These are phyloP conservation scores for Lynx canadensis DNA, from an alignment of 2,113 vertebrate genomes.

Conservation along the genomic window DNA sequence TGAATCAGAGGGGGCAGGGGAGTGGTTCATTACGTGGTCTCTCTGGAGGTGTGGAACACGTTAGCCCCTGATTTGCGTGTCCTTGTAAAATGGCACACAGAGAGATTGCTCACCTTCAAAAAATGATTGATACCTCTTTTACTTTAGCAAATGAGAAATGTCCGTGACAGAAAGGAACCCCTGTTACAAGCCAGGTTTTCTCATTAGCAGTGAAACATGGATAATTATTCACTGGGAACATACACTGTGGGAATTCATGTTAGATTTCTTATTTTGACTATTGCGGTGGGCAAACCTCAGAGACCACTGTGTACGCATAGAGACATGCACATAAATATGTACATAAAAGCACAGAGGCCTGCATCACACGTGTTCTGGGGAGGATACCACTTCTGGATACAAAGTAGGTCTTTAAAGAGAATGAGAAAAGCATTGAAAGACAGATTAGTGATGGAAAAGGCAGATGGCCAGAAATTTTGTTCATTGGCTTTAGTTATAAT, in stretches of 20 bases:
- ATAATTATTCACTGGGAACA: slow-evolving; percentile 74
- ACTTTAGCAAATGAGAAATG: slow-evolving; percentile 70
- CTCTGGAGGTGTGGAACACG: slow-evolving; percentile 2
- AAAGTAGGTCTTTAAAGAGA: slow-evolving; percentile 25
- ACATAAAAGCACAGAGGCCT: not conserved
- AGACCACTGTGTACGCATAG: slow-evolving; percentile 42
- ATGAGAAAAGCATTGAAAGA: slow-evolving; percentile 6
- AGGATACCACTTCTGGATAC: not conserved
- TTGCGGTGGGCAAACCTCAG: slow-evolving; percentile 50
- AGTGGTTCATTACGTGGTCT: not conserved
- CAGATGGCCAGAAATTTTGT: not conserved
- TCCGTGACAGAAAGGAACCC: slow-evolving; percentile 65
- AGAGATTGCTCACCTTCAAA: slow-evolving; percentile 52
- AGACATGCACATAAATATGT: not conserved
- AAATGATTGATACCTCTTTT: slow-evolving; percentile 63
- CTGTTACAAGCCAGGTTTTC: slow-evolving; percentile 75
- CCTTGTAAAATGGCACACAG: not conserved
- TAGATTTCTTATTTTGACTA: slow-evolving; percentile 32
- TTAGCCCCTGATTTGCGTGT: slow-evolving; percentile 1
- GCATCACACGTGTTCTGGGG: not conserved
- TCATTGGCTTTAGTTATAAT: slow-evolving; percentile 7
- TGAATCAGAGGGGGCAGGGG: not conserved
- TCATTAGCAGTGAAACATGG: slow-evolving; percentile 67
- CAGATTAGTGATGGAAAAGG: not conserved
- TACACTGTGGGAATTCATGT: slow-evolving; percentile 34